Conservation (phyloP, 2,113 vertebrate species). For the Limnothrissa miodon region DNA sequence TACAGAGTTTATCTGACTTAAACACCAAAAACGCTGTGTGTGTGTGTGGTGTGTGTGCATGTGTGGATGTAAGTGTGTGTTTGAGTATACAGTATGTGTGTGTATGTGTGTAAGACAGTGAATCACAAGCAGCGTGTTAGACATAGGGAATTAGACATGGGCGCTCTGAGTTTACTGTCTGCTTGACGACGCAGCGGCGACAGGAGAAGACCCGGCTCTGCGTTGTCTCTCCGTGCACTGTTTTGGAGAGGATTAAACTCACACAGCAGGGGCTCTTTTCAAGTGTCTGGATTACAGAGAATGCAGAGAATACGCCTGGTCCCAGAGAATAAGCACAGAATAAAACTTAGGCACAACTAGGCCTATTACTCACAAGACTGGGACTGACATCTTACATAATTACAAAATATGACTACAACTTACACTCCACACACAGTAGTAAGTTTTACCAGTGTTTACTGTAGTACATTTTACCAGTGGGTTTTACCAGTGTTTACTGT, state of each 20-base stretch:
- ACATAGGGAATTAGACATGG: not conserved
- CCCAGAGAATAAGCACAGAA: not conserved
- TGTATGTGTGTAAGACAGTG: not conserved
- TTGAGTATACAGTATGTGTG: not conserved
- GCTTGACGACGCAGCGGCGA: not conserved
- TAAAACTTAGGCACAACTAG: not conserved
- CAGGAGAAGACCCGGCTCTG: not conserved
- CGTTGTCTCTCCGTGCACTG: not conserved
- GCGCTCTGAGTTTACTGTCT: not conserved
- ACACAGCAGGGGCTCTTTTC: not conserved
- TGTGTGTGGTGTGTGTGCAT: not conserved
- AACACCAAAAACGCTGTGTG: not conserved
- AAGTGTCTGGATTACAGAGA: slow-evolving; percentile 10
- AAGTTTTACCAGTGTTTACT: not conserved
- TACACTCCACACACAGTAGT: not conserved
- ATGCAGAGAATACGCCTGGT: not conserved
- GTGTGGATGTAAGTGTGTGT: slow-evolving; percentile 2
- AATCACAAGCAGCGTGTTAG: not conserved
- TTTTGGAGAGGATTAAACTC: not conserved
- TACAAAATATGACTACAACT: not conserved
- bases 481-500: no score
- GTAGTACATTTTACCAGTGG: not conserved
- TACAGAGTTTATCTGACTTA: not conserved
- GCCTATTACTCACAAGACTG: not conserved
- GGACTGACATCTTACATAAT: not conserved